These are phyloP conservation scores for Microctenopoma steveboyesi DNA, from an alignment of 2,797 vertebrate genomes.

Conservation along the genomic window DNA sequence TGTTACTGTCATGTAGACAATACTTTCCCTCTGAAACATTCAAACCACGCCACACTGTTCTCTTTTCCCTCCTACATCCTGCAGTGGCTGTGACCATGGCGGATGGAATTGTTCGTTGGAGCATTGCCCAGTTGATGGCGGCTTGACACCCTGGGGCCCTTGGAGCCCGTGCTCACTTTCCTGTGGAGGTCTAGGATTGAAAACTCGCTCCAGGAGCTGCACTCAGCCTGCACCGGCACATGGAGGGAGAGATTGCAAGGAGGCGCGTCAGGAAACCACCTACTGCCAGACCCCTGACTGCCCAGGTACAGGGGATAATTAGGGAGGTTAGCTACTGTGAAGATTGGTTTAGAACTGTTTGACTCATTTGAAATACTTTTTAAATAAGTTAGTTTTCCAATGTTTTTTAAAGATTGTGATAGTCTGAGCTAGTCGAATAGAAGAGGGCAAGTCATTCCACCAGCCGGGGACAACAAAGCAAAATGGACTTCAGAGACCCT, in stretches of 20 bases:
- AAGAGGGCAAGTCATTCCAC: too few species aligned
- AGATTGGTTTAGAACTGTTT: background rate
- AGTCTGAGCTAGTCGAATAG: too few species aligned
- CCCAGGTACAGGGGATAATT: slow-evolving; percentile 72
- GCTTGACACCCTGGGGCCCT: slow-evolving; percentile 82
- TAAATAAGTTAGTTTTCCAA: too few species aligned
- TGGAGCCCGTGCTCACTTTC: slow-evolving; percentile 87
- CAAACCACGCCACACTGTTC: background rate
- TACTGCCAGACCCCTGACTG: slow-evolving; percentile 88
- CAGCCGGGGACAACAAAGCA: too few species aligned
- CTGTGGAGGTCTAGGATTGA: slow-evolving; percentile 89
- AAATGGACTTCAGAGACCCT: too few species aligned
- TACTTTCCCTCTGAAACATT: too few species aligned
- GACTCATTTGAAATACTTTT: background rate
- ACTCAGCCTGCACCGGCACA: slow-evolving; percentile 73
- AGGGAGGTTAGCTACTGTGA: background rate
- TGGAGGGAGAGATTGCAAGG: slow-evolving; percentile 82
- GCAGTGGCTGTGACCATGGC: slow-evolving; percentile 84
- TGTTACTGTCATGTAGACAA: background rate
- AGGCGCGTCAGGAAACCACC: slow-evolving; percentile 79
- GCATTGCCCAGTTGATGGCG: slow-evolving; percentile 78
- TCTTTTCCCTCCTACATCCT: background rate
- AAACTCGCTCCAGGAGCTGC: slow-evolving; percentile 82
- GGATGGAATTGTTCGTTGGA: slow-evolving; percentile 84
- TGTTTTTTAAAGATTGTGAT: too few species aligned